Evolutionary conservation across 2,888 invertebrate genomes (phyloP), one percentile per base, ranked within the genome.

Genomic region (Aphidoletes aphidimyza): DNA sequence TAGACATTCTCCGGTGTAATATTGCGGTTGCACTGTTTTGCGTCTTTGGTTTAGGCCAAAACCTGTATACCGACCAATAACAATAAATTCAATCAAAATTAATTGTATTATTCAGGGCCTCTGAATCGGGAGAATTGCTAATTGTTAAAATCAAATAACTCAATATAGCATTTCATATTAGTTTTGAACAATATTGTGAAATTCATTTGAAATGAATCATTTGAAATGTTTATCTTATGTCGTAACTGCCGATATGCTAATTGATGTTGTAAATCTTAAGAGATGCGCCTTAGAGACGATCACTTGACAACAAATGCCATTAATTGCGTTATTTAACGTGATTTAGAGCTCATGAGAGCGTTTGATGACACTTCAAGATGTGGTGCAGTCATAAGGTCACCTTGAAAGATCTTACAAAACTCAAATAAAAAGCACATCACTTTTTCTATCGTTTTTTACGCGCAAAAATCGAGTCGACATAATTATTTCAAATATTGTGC

Each of bases 1-100:
- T 0, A 92, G 92, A 88, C 95, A 95, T 88, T 84, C 87, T 86
- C 85, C 87, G 17, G 86, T 89, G 87, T 42, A 84, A 34, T 47
- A 49, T 34, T 86, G 87, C 17, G 87, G 87, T 85, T 81, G 81
- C 3, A 81, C 81, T 37, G 5, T n/a, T n/a, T 81, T 81, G n/a
- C 39, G 81, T 39, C 22, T n/a, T 9, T 6, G 14, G 6, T 42
- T 42, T 6, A 42, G 42, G 14, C 42, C 42, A 14, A 42, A 42
- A 42, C 42, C 42, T 42, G 14, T 42, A 42, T n/a, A 30, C 14
- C 34, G 54, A n/a, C 9, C 47, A 17, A 47, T 11, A 47, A 47
- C 2, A 47, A 17, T 47, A 22, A 54, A 54, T 22, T 54, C 8
- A 54, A 6, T 9, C 22, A n/a, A 54, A 26, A 54, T 26, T 54